Conservation (phyloP, 2,888 invertebrate genomes). For the Resseliella maxima region DNA sequence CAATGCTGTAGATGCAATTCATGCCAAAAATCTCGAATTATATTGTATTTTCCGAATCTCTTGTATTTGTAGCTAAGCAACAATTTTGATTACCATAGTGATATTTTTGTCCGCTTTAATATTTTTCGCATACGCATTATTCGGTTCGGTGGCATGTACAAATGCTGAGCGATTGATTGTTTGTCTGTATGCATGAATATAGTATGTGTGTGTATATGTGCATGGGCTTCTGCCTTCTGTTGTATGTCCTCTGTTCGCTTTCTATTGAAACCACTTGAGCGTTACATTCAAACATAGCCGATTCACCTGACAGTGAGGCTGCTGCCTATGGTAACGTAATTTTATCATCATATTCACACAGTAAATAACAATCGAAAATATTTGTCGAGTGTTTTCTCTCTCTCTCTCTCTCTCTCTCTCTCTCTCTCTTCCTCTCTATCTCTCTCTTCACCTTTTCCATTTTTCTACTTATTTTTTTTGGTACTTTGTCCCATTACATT, state of each 20-base stretch:
- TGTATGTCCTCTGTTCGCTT: no score
- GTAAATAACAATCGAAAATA: not conserved
- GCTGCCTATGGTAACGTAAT: slow-evolving; percentile 16
- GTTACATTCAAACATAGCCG: not conserved
- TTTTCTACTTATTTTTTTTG: no score
- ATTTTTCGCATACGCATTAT: not conserved
- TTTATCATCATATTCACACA: not conserved
- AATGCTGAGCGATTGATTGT: no score
- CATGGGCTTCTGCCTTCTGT: no score
- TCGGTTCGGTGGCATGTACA: not conserved
- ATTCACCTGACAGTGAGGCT: not conserved
- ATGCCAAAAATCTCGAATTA: slow-evolving; percentile 23
- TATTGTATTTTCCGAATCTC: slow-evolving; percentile 53
- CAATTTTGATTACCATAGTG: slow-evolving; percentile 56
- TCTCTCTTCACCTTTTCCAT: no score
- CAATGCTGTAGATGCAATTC: slow-evolving; percentile 7
- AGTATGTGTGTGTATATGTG: not conserved
- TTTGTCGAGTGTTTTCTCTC: not conserved
- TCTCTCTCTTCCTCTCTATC: no score
- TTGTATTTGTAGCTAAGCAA: slow-evolving; percentile 56
- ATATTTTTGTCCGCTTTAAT: slow-evolving; percentile 46
- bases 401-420: no score
- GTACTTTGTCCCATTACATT: no score
- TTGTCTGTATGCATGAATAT: no score
- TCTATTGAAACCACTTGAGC: not conserved